Evolutionary conservation across 2,113 vertebrate genomes (phyloP).

Genomic region (Hypomesus transpacificus): DNA sequence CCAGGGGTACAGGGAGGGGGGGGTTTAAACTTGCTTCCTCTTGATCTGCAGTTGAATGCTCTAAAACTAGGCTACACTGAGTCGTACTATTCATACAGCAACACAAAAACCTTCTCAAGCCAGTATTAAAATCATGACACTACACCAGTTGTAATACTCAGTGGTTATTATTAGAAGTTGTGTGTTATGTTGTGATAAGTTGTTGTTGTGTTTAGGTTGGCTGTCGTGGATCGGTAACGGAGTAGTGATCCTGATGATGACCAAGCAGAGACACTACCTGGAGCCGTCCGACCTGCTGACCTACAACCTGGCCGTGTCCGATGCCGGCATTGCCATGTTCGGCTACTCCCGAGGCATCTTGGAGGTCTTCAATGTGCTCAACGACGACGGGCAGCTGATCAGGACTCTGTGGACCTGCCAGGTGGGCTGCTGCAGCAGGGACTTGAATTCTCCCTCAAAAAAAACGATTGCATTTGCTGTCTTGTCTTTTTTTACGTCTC

Average conservation of each 20-base stretch:
- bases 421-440: slow-evolving; percentile 8
- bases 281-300: slow-evolving; percentile 43
- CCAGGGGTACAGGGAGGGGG: too few species aligned
- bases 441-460: too few species aligned
- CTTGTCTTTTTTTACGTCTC: background rate
- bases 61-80: too few species aligned
- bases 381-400: slow-evolving; percentile 34
- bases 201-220: slow-evolving; percentile 30
- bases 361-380: slow-evolving; percentile 40
- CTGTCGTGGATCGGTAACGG: slow-evolving; percentile 46
- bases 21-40: background rate
- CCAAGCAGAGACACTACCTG: slow-evolving; percentile 30
- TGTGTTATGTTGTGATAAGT: too few species aligned
- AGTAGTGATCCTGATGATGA: slow-evolving; percentile 38
- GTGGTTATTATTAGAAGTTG: too few species aligned
- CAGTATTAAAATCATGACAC: too few species aligned
- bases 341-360: slow-evolving; percentile 37
- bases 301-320: slow-evolving; percentile 37
- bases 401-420: slow-evolving; percentile 37
- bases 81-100: too few species aligned
- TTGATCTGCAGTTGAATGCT: background rate
- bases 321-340: slow-evolving; percentile 36
- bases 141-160: too few species aligned
- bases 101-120: too few species aligned
- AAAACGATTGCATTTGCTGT: background rate